phyloP scores from a whole-genome alignment of 2,113 vertebrate genomes.

The Rhinolophus ferrumequinum region DNA sequence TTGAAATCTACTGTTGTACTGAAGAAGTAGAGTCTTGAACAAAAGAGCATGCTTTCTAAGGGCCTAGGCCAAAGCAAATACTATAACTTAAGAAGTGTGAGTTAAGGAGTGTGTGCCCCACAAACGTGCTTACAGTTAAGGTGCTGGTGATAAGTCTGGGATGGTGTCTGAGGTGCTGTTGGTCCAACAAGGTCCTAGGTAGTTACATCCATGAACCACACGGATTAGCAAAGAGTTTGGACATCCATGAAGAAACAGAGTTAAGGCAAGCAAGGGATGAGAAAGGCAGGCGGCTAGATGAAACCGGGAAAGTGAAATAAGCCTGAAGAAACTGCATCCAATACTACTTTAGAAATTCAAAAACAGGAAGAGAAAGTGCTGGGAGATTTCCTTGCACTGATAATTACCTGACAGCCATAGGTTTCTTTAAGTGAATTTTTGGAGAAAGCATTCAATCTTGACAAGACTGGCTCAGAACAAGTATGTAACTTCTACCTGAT shows the following conservation, averaged over 20 bases:
- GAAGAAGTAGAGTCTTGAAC: background rate
- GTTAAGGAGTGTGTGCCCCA: background rate
- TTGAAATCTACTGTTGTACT: background rate
- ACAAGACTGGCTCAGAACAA: background rate
- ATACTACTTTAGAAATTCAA: background rate
- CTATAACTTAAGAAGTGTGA: background rate
- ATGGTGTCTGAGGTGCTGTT: background rate
- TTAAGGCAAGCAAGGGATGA: background rate
- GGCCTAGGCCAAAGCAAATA: background rate
- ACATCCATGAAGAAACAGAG: background rate
- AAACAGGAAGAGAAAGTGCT: background rate
- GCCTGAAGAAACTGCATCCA: background rate
- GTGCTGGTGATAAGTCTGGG: background rate
- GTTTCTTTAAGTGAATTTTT: background rate
- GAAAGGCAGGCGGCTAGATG: background rate
- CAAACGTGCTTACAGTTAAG: background rate
- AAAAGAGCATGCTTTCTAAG: background rate
- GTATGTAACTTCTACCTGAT: background rate
- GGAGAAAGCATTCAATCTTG: background rate
- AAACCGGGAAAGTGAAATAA: background rate
- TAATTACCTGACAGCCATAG: background rate
- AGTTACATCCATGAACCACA: background rate
- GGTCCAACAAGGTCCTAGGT: background rate
- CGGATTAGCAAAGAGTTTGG: background rate
- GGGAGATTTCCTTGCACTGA: background rate